These are phyloP conservation scores for Chondrosia reniformis DNA, from an alignment of 37 sponge, comb jelly and placozoan species.

Conservation along the genomic window DNA sequence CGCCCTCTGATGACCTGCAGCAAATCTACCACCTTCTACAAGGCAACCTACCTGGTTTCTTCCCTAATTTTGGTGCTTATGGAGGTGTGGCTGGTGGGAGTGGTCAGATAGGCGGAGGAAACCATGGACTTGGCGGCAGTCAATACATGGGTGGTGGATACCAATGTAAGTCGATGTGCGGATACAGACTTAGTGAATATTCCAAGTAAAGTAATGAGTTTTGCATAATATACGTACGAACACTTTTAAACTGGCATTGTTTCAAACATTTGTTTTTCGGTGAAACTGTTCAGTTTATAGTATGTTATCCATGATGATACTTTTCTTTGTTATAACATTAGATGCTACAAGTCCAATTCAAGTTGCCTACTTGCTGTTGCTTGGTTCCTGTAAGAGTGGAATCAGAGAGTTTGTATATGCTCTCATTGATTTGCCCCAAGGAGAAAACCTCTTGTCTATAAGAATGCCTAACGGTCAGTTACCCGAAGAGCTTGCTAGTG, in stretches of 20 bases:
- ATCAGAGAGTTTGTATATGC: constrained; percentile 41
- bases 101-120: no score
- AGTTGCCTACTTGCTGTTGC: constrained; percentile 36
- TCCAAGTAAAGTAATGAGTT: no score
- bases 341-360: background rate
- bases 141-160: no score
- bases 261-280: no score
- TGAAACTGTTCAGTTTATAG: no score
- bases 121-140: no score
- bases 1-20: constrained; percentile 23
- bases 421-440: constrained; percentile 32
- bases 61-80: constrained; percentile 27
- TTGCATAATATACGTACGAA: no score
- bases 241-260: no score
- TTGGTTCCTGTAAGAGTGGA: constrained; percentile 62
- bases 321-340: no score
- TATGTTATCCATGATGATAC: no score
- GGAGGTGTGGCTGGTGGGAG: constrained; percentile 28
- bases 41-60: constrained; percentile 46
- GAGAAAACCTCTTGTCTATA: constrained; percentile 3
- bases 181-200: no score
- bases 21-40: constrained; percentile 45
- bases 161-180: no score
- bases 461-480: background rate
- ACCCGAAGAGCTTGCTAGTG: constrained; percentile 13